Conservation (phyloP, 2,888 invertebrate species). For the Heliothis peltigera region DNA sequence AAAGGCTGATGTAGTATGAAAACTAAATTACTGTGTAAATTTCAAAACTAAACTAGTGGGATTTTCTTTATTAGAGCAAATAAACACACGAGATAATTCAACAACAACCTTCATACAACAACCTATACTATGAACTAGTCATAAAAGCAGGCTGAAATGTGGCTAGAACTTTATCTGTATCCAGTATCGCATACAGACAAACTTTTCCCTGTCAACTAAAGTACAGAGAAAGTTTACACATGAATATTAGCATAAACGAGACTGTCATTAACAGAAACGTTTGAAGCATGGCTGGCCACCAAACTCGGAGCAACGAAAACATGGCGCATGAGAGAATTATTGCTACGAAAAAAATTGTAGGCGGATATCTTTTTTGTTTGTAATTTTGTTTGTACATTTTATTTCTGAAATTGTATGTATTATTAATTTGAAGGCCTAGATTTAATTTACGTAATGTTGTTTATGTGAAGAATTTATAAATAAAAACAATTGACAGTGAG, state of each 20-base stretch:
- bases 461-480: too few relatives aligned
- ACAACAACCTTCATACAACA: background rate
- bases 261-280: conserved; percentile 23
- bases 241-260: conserved; percentile 24
- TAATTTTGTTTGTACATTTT: too few relatives aligned
- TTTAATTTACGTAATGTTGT: too few relatives aligned
- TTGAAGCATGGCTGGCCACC: background rate
- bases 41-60: too few relatives aligned
- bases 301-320: background rate
- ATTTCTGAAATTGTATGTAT: too few relatives aligned
- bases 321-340: background rate
- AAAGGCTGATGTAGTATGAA: too few relatives aligned
- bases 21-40: too few relatives aligned
- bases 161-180: conserved; percentile 7
- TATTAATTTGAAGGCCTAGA: too few relatives aligned
- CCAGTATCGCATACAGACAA: background rate
- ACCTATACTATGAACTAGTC: background rate
- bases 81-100: too few relatives aligned
- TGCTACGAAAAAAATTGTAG: conserved; percentile 36
- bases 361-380: conserved; percentile 5
- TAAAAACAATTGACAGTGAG: too few relatives aligned
- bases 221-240: conserved; percentile 13
- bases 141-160: conserved; percentile 4
- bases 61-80: too few relatives aligned
- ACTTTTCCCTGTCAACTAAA: conserved; percentile 1